Base-by-base conservation (phyloP, 1,140 invertebrate species). In the Reticulitermes speratus region DNA sequence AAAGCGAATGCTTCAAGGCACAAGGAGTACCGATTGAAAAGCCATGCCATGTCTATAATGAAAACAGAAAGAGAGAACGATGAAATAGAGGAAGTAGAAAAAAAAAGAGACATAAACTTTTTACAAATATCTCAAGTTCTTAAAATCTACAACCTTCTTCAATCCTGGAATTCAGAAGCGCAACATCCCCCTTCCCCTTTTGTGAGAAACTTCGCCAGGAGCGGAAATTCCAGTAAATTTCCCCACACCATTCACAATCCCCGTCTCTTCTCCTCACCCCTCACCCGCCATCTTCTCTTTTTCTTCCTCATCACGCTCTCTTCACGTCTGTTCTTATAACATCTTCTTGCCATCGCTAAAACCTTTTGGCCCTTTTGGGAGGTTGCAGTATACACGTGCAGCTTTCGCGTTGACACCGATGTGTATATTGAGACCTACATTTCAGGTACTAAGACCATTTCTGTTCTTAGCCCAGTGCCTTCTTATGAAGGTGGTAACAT, bases 271-370 rank as follows among this genome's bases (percentile, higher is more conserved):
- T 65, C 65, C n/a, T 75, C 65, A 75, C n/a, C 65, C 65, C 65
- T 75, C 25, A 14, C 65, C 25, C n/a, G 7, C 65, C 14, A 16
- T n/a, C 65, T 75, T 75, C n/a, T 25, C 14, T 8, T 75, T 30
- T 75, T 75, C 65, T 16, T 30, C n/a, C 14, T 30, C n/a, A 6
- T n/a, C 59, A 12, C 59, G 7, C 14, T 75, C 65, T 75, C 65
- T 75, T 75, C 25, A 25, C 65, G 65, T 75, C n/a, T 75, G 65
- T 75, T 75, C 65, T 75, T 30, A 75, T 30, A 75, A 25, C 65
- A 75, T 75, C 65, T 75, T 75, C 65, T 75, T 75, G 65, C 25
- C 25, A 75, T 75, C 65, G 65, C 65, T 75, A 75, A 75, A 75
- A 75, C 65, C 65, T 75, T 75, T 30, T 75, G 65, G 65, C 25